Evolutionary conservation across 2,888 invertebrate species (phyloP), one percentile per base, ranked within the genome.

Genomic region (Clostera curtula): DNA sequence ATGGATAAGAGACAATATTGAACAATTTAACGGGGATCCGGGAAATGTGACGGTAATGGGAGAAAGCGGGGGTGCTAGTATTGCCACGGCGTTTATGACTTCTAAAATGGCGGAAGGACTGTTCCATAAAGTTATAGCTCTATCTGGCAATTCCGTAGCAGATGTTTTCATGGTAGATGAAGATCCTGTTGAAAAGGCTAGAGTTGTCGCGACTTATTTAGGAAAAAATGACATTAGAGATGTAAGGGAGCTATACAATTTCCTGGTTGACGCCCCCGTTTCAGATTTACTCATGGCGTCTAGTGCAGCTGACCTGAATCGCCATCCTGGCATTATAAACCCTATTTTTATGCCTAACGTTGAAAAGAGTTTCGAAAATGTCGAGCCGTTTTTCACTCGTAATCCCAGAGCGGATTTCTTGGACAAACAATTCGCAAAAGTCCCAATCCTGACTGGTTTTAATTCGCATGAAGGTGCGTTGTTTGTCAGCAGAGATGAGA

Each of bases 1-100:
- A 49, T 83, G 83, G 83, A 69, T 83, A 0, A 62, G 58, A 18
- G 46, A 39, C 16, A 83, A 83, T 42, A 74, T 82, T 7, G 25
- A 12, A 0, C 25, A 37, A 5, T 83, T 82, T 24, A 74, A 73
- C 31, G 83, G 83, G 0, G 63, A 82, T 40, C 11, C 29, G 0
- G 31, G 43, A 22, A 80, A 80, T 53, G 45, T 83, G 0, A 72
- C 70, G 0, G 65, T 65, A 3, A 56, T 58, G 25, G 83, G 80
- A 0, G 82, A 82, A 51, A 83, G 83, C 29, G 79, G 77, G 0
- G 83, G 83, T 0, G 58, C 49, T 0, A 77, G 51, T 0, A 39
- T 65, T 0, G 59, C 60, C 0, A 29, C 61, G 0, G 60, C 70
- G 0, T 70, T 59, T 35, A 26, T 79, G 15, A 58, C 58, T 1